Base-by-base conservation (phyloP, 1,140 invertebrate genomes). In the Spodoptera frugiperda region DNA sequence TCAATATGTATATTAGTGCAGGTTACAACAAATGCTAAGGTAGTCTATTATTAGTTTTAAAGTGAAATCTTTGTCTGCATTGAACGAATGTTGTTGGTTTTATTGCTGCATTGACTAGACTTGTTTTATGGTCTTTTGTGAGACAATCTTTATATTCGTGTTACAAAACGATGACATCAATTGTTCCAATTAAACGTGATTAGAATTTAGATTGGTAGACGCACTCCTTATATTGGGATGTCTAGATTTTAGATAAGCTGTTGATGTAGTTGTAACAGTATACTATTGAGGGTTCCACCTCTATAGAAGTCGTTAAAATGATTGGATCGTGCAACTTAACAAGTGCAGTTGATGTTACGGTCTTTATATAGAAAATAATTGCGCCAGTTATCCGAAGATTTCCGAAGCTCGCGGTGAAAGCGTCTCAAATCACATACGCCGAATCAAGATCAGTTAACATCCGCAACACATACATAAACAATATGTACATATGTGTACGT, bases 381-480 rank as follows among this genome's bases (percentile, higher is more conserved):
- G 78, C 79, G 74, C 75, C 77, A 79, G 80, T 79, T 76, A 48
- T 79, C 77, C 21, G 48, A 65, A 78, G 78, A 77, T 76, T 78
- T 76, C 78, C 68, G 78, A 77, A 78, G 61, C 49, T 76, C 76
- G 59, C 75, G 75, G 81, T 76, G 85, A 87, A 86, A 86, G 84
- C 82, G 73, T 81, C 82, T 91, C 87, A 91, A 91, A 92, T 92
- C 90, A 89, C 87, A 87, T 86, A 84, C 85, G 81, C 87, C 77
- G 85, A 86, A 89, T 90, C 88, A 81, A 86, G 87, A 88, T 91
- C 86, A 89, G 88, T 87, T 91, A 86, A 89, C 89, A 89, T 88
- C 83, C 85, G 83, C 81, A 65, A 86, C 82, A 85, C 80, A 79
- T 79, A 82, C 82, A 84, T 84, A 83, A 85, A 80, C 81, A 81